Base-by-base conservation (phyloP, 2,797 vertebrate species). In the Perodicticus potto region DNA sequence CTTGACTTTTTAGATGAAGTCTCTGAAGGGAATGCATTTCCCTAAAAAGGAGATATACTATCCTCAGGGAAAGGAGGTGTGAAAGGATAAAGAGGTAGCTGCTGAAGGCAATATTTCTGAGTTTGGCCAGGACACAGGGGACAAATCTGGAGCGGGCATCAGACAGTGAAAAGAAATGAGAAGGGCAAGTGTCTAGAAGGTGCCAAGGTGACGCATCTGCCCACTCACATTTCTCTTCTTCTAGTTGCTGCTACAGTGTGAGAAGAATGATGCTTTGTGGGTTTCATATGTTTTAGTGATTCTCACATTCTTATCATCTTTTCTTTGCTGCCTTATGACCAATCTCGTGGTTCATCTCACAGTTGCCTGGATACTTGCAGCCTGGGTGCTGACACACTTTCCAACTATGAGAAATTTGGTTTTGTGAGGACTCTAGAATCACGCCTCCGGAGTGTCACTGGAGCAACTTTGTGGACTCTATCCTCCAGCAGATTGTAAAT, bases 401-500 rank as follows among this genome's bases (percentile, higher is more conserved):
- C 13, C 32, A 37, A 86, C 29, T 63, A 94, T 77, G 80, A 92
- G n/a, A 74, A 59, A 85, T 70, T 96, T 63, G 72, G 22, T 86
- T 89, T 59, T 63, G 55, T 91, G 67, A 93, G 55, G 87, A 93
- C 32, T 95, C 20, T 72, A 77, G 86, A 87, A 65, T 94, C 81
- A 73, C 0, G 5, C 57, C 40, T 43, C 27, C 1, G 72, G 37
- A 89, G 37, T 69, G 11, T 91, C 69, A 63, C 65, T 89, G 95
- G 89, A 78, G 57, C 37, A 89, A 94, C 89, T 94, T 22, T 88
- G 69, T 86, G 17, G 16, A 76, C 40, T 73, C 27, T 57, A 84
- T 65, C 63, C 72, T 93, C 72, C 19, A 55, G 37, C 63, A 93
- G 76, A 67, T 69, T 94, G 4, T 96, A 87, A 93, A 97, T 89